Evolutionary conservation across 2,113 vertebrate species (phyloP).

Genomic region (Psittacula cyanocephala): DNA sequence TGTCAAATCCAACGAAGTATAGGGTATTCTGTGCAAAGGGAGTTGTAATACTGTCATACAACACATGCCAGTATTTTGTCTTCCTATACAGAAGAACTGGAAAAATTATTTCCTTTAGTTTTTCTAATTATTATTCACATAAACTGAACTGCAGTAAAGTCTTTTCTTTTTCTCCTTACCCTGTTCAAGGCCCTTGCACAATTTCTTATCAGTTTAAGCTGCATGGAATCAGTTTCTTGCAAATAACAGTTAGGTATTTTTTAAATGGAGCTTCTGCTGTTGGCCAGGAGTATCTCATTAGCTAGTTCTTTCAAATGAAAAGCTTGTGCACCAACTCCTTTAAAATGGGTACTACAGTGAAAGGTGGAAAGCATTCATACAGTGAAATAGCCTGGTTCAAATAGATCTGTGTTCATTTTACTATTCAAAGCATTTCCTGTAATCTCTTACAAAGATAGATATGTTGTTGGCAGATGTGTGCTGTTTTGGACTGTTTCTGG

Average conservation of each 20-base stretch:
- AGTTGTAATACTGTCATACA: background rate
- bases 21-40: background rate
- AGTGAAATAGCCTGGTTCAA: background rate
- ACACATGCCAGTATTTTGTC: background rate
- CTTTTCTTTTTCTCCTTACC: background rate
- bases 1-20: background rate
- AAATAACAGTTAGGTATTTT: background rate
- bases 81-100: background rate
- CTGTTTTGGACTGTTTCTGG: slow-evolving; percentile 1
- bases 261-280: background rate
- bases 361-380: background rate
- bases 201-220: background rate
- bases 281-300: background rate
- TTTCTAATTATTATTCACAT: background rate
- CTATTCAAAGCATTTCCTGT: slow-evolving; percentile 1
- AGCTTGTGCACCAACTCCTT: background rate
- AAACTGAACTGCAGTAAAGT: background rate
- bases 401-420: background rate
- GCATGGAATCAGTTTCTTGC: background rate
- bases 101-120: background rate
- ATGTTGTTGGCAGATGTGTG: background rate
- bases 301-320: background rate
- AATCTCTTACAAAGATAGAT: slow-evolving; percentile 15
- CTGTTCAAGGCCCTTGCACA: background rate
- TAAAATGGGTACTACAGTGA: background rate